phyloP scores from a whole-genome alignment of 2,113 vertebrate genomes.

The Ailuropoda melanoleuca region DNA sequence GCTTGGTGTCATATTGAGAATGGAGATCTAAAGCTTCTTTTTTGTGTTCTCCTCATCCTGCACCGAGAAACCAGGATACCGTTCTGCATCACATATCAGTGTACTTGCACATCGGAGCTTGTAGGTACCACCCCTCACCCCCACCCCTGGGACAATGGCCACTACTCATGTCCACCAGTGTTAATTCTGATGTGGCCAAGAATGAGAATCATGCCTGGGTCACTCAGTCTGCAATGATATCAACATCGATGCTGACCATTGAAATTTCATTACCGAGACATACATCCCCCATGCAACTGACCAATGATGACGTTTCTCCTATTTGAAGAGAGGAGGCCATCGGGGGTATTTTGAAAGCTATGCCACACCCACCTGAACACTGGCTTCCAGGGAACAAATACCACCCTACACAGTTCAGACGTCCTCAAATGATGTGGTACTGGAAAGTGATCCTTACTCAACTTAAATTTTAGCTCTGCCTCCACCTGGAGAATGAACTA shows the following conservation, averaged over 20 bases:
- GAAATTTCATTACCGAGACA: neutral
- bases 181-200: neutral
- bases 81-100: neutral
- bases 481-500: neutral
- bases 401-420: neutral
- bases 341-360: neutral
- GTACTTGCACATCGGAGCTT: neutral
- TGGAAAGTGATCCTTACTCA: neutral
- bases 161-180: neutral
- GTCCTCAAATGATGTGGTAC: neutral
- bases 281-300: neutral
- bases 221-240: neutral
- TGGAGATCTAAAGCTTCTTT: slow-evolving; percentile 16
- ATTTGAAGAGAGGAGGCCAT: neutral
- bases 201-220: neutral
- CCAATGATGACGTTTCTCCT: neutral
- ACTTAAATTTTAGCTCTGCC: slow-evolving; percentile 4
- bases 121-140: neutral
- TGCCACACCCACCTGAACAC: neutral
- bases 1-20: slow-evolving; percentile 23
- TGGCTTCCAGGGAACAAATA: neutral
- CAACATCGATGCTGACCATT: neutral
- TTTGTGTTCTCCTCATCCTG: neutral
- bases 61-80: neutral
- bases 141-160: neutral